Evolutionary conservation across 2,113 vertebrate genomes (phyloP).

Genomic region (Alectura lathami): DNA sequence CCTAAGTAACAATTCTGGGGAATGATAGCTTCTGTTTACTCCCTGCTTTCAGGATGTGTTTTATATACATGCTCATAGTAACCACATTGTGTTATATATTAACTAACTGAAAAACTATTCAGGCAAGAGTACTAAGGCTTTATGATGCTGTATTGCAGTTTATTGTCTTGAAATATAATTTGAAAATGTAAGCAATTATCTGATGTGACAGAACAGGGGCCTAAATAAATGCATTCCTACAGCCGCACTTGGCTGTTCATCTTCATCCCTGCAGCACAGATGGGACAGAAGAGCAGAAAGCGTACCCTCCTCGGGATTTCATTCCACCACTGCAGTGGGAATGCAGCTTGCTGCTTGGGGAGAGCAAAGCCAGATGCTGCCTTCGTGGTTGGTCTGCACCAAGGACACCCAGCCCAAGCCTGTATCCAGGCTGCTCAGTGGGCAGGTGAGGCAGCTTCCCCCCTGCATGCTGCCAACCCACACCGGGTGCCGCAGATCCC

Average conservation of each 20-base stretch:
- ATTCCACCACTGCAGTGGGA: background rate
- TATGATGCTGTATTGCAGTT: background rate
- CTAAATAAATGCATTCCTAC: background rate
- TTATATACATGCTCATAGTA: background rate
- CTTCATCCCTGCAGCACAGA: background rate
- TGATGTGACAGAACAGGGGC: background rate
- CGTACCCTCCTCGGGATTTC: background rate
- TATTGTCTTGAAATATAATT: background rate
- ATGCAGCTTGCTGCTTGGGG: background rate
- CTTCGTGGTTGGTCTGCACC: background rate
- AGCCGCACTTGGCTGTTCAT: background rate
- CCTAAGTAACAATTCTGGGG: conserved; percentile 25
- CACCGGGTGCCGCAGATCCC: background rate
- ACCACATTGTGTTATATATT: conserved; percentile 2
- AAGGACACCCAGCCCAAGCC: background rate
- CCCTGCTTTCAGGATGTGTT: background rate
- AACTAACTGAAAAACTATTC: conserved; percentile 15
- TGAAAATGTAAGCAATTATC: conserved; percentile 8
- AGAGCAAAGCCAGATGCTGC: background rate
- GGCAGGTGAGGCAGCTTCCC: background rate
- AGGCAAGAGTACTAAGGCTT: background rate
- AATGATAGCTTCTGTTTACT: conserved; percentile 42
- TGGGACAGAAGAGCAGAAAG: background rate
- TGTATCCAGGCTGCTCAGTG: background rate
- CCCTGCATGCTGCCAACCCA: background rate